Conservation (phyloP, 2,113 vertebrate species). For the Grus americana region DNA sequence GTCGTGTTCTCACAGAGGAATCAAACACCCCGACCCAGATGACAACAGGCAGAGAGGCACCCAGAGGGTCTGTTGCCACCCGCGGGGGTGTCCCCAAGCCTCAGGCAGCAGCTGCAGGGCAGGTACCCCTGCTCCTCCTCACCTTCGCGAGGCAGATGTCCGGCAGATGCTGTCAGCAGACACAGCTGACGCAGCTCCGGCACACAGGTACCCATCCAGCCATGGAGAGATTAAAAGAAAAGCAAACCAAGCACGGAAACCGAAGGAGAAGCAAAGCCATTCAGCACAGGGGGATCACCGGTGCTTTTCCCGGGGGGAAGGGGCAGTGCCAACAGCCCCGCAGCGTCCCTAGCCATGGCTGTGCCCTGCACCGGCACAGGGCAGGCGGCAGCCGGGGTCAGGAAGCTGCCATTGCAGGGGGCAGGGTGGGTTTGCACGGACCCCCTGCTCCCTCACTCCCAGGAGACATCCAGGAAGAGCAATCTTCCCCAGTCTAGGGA, state of each 20-base stretch:
- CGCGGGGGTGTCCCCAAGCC: background rate
- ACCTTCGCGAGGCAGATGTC: fast-evolving
- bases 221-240: background rate
- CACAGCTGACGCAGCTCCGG: background rate
- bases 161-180: too few relatives aligned
- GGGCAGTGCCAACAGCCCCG: background rate
- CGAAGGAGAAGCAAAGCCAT: background rate
- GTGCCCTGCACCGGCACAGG: background rate
- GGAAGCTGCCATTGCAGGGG: background rate
- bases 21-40: background rate
- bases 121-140: background rate
- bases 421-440: background rate
- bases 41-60: background rate
- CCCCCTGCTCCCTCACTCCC: background rate
- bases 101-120: background rate
- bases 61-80: background rate
- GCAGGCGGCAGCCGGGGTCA: fast-evolving
- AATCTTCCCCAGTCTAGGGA: background rate
- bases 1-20: fast-evolving
- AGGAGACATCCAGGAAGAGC: too few relatives aligned
- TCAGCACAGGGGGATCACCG: background rate
- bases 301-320: background rate
- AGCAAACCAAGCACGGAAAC: background rate
- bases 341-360: background rate
- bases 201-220: background rate